Evolutionary conservation across 2,888 invertebrate genomes (phyloP).

Genomic region (Cenopis cana): DNA sequence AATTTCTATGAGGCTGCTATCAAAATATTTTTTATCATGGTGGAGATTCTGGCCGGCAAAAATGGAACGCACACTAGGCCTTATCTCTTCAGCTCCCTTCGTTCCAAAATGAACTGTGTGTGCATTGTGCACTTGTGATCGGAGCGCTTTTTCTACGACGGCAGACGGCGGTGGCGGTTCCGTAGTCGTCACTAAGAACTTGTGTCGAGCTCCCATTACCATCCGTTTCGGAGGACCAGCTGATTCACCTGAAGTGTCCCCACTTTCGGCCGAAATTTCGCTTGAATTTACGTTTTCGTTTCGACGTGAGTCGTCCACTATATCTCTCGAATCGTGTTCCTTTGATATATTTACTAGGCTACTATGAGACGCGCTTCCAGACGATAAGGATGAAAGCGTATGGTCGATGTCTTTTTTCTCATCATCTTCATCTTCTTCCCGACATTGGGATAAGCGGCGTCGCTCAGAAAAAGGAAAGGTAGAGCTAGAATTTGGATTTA

Average conservation of each 20-base stretch:
- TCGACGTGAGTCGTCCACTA: slow-evolving; percentile 47
- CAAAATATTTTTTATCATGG: slow-evolving; percentile 92
- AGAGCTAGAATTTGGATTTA: slow-evolving; percentile 72
- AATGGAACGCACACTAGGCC: slow-evolving; percentile 86
- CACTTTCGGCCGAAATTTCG: slow-evolving; percentile 22
- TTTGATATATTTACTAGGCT: slow-evolving; percentile 51
- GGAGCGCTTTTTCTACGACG: slow-evolving; percentile 77
- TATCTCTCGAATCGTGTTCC: slow-evolving; percentile 49
- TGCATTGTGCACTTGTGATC: slow-evolving; percentile 82
- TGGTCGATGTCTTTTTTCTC: slow-evolving; percentile 69
- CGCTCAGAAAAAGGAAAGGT: slow-evolving; percentile 85
- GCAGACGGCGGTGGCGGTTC: slow-evolving; percentile 64
- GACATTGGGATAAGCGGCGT: slow-evolving; percentile 91
- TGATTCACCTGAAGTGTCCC: slow-evolving; percentile 55
- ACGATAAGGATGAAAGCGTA: slow-evolving; percentile 53
- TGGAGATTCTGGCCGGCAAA: slow-evolving; percentile 86
- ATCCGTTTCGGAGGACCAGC: slow-evolving; percentile 70
- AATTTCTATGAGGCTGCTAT: slow-evolving; percentile 92
- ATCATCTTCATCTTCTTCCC: slow-evolving; percentile 93
- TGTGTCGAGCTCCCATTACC: slow-evolving; percentile 76
- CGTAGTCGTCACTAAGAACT: slow-evolving; percentile 74
- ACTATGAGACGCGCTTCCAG: slow-evolving; percentile 52
- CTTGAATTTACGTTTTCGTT: slow-evolving; percentile 50
- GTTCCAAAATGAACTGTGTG: slow-evolving; percentile 89
- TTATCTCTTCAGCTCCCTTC: slow-evolving; percentile 82